Base-by-base conservation (phyloP, 2,888 invertebrate genomes). In the Tachina grossa region DNA sequence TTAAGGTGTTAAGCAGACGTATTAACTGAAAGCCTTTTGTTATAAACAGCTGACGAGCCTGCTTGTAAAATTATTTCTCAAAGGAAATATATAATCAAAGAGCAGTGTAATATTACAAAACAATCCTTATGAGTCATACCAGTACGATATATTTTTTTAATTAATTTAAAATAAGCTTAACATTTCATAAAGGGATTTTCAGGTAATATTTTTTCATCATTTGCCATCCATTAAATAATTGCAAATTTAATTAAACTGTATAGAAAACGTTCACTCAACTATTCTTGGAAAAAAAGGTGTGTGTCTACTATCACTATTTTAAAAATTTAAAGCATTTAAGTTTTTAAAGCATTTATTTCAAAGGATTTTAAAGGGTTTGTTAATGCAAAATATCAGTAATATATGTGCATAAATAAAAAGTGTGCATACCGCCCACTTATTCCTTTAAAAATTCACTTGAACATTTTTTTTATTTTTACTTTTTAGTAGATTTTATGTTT, bases 51-150 rank as follows among this genome's bases (percentile, higher is more conserved):
- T 49, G 49, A 57, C 47, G 47, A 13, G 1, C 39, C 19, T 75
- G n/a, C n/a, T n/a, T 41, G 16, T 39, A 39, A 14, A 43, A 49
- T 11, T 57, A 22, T 5, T 57, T 59, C 19, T 59, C 51, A 74
- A 80, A 80, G 65, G 41, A 74, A 49, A 74, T 80, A 59, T 66
- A 66, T 80, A 80, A 80, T 80, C 8, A 74, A 66, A 66, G 59
- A n/a, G 31, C 31, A 61, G 43, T 49, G 51, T 61, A 13, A 47
- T 16, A n/a, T 53, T 53, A 16, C 3, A 53, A 31, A 10, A 11
- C 5, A 65, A 45, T 55, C 11, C 19, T 19, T 31, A 31, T 47
- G 53, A 57, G 9, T 19, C 14, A 16, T 9, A 55, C 47, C 31
- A 31, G 45, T 39, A 11, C 0, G 13, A 49, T 9, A 9, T 3